phyloP scores from a whole-genome alignment of 2,888 invertebrate genomes.

The Cephus pulcher region DNA sequence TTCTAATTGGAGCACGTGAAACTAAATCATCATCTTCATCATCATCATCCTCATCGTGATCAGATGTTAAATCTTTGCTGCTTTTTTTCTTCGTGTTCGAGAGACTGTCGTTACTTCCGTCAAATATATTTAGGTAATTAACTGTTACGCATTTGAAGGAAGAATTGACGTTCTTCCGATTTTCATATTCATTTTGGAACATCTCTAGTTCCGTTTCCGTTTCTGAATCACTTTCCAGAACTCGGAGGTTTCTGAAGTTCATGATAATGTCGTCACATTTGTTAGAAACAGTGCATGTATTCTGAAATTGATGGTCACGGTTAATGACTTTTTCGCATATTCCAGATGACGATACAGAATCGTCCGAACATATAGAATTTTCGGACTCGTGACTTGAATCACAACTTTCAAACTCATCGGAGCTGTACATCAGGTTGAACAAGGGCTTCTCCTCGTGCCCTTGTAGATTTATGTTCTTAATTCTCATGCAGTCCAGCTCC shows the following conservation, averaged over 20 bases:
- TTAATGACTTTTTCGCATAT: not conserved
- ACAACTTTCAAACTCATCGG: not conserved
- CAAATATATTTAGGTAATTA: not conserved
- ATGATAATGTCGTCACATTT: conserved; percentile 42
- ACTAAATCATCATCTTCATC: conserved; percentile 33
- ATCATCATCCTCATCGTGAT: conserved; percentile 4
- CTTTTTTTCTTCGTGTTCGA: not conserved
- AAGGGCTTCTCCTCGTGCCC: not conserved
- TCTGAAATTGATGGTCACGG: not conserved
- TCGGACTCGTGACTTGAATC: not conserved
- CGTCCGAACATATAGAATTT: not conserved
- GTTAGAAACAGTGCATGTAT: not conserved
- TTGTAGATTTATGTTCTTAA: not conserved
- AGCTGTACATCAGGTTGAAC: not conserved
- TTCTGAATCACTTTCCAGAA: conserved; percentile 19
- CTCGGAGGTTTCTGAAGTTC: conserved; percentile 34
- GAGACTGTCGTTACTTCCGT: not conserved
- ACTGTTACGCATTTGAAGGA: not conserved
- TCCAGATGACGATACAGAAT: not conserved
- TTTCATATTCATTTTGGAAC: not conserved
- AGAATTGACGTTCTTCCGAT: not conserved
- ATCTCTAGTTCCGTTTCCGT: not conserved
- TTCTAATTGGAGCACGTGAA: conserved; percentile 48
- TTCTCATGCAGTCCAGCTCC: not conserved
- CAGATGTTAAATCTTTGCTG: not conserved